Conservation (phyloP, 1,140 invertebrate species). For the Belonocnema kinseyi region DNA sequence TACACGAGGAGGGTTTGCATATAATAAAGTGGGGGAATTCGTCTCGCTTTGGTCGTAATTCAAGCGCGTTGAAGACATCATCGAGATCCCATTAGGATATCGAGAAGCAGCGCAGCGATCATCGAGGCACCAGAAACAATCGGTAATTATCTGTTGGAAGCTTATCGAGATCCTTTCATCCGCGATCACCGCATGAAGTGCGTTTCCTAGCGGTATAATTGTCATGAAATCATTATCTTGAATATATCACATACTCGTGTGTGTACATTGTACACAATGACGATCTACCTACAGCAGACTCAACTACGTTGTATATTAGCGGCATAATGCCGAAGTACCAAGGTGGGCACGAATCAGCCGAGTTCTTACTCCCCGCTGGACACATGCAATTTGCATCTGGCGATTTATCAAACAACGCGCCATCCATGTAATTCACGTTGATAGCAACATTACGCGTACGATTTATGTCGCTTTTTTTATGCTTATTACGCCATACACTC, state of each 20-base stretch:
- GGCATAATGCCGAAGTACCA: constrained; percentile 49
- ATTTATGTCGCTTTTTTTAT: constrained; percentile 68
- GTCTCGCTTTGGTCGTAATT: constrained; percentile 7
- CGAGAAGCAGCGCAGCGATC: not conserved
- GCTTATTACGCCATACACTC: constrained; percentile 40
- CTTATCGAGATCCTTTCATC: constrained; percentile 18
- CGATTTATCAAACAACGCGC: constrained; percentile 74
- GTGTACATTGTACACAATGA: not conserved
- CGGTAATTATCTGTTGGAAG: constrained; percentile 27
- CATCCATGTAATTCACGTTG: constrained; percentile 74
- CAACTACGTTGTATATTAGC: constrained; percentile 35
- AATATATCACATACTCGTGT: not conserved
- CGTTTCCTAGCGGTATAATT: constrained; percentile 1
- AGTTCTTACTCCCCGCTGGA: constrained; percentile 48
- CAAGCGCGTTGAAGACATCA: constrained; percentile 3
- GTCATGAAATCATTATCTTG: constrained; percentile 31
- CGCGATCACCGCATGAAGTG: not conserved
- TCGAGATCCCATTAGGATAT: constrained; percentile 30
- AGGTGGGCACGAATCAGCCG: constrained; percentile 49
- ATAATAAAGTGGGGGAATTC: not conserved
- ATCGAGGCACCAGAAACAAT: constrained; percentile 18
- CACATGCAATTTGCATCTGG: constrained; percentile 70
- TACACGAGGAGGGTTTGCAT: no score
- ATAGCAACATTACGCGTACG: constrained; percentile 72
- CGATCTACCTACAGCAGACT: constrained; percentile 10